These are phyloP conservation scores for Orthosia incerta DNA, from an alignment of 2,888 invertebrate species.

Conservation along the genomic window DNA sequence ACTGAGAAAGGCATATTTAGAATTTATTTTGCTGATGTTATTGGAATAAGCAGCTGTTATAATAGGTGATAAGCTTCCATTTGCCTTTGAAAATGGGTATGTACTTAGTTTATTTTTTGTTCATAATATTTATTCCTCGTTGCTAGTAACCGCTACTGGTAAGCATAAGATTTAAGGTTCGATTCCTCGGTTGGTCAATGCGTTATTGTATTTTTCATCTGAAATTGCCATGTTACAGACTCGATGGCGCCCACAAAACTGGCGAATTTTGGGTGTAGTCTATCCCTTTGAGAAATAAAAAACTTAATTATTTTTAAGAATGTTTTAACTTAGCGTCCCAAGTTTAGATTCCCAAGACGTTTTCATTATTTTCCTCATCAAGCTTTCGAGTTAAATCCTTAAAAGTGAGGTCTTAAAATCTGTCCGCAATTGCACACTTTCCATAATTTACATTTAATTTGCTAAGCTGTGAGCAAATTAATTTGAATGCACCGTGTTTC, in stretches of 20 bases:
- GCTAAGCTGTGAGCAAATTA: slow-evolving; percentile 48
- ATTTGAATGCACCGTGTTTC: slow-evolving; percentile 60
- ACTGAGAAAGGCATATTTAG: neutral
- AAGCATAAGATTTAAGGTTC: too few species aligned
- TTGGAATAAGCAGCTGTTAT: neutral
- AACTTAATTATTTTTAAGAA: neutral
- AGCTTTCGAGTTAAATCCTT: slow-evolving; percentile 13
- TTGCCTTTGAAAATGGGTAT: neutral
- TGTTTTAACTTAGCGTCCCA: neutral
- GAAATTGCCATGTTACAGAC: too few species aligned
- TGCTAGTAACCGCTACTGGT: too few species aligned
- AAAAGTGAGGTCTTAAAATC: slow-evolving; percentile 28
- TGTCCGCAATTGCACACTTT: slow-evolving; percentile 24
- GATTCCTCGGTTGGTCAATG: too few species aligned
- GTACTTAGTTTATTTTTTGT: neutral
- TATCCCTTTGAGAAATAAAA: too few species aligned
- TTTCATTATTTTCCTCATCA: slow-evolving; percentile 26
- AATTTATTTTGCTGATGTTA: neutral
- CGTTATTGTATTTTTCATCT: too few species aligned
- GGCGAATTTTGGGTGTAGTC: too few species aligned
- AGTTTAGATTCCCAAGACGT: neutral
- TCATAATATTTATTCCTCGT: neutral
- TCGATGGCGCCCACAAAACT: too few species aligned
- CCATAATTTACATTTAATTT: slow-evolving; percentile 51
- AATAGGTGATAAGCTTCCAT: neutral